These are phyloP conservation scores for Eretmochelys imbricata DNA, from an alignment of 2,113 vertebrate genomes.

Conservation along the genomic window DNA sequence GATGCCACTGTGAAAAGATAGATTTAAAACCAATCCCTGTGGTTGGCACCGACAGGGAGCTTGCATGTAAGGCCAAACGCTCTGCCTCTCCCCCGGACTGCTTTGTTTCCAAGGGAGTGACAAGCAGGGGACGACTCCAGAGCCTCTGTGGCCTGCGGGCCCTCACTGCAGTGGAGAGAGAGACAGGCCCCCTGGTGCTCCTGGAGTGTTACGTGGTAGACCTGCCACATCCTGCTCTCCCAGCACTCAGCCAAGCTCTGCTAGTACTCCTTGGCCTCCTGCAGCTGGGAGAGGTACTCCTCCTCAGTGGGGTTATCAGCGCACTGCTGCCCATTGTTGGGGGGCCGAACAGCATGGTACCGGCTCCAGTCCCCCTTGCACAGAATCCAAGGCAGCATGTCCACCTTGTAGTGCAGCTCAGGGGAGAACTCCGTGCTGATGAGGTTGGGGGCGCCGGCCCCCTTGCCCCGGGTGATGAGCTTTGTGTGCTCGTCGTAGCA, in stretches of 20 bases:
- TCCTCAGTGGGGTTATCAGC: slow-evolving; percentile 87
- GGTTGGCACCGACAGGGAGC: not conserved
- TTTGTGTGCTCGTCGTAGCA: slow-evolving; percentile 87
- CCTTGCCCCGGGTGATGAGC: slow-evolving; percentile 92
- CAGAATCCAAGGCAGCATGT: slow-evolving; percentile 92
- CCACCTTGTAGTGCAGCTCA: slow-evolving; percentile 93
- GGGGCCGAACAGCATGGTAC: slow-evolving; percentile 86
- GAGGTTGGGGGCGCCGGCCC: slow-evolving; percentile 88
- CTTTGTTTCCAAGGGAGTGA: not conserved
- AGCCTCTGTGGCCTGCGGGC: not conserved
- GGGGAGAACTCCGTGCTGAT: slow-evolving; percentile 93
- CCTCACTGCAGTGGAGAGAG: not conserved
- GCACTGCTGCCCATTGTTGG: slow-evolving; percentile 88
- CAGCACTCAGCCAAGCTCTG: accelerated
- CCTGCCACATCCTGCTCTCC: not conserved
- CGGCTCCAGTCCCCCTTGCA: slow-evolving; percentile 96
- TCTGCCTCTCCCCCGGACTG: not conserved
- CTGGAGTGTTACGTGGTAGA: not conserved
- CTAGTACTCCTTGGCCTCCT: slow-evolving; percentile 92
- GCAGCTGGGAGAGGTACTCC: slow-evolving; percentile 90
- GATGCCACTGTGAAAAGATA: not conserved
- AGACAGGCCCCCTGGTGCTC: accelerated
- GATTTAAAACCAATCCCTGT: accelerated
- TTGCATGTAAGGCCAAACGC: not conserved
- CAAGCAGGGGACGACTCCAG: not conserved